Conservation (phyloP, 2,888 invertebrate genomes). For the Heliconius charithonia region DNA sequence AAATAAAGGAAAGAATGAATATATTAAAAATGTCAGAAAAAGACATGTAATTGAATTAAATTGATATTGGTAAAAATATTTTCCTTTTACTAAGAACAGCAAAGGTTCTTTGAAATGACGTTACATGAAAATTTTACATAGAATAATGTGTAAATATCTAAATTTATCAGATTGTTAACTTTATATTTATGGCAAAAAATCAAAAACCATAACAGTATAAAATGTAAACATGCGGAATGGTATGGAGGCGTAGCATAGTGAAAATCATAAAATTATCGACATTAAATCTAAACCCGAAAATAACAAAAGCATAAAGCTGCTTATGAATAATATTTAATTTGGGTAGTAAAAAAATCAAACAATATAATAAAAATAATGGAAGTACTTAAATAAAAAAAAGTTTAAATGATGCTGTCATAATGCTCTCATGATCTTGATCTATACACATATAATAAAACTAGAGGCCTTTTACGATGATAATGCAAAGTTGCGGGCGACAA, state of each 20-base stretch:
- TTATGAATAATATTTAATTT: background rate
- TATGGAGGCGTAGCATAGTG: background rate
- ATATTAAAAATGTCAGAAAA: background rate
- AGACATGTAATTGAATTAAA: no score
- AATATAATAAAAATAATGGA: background rate
- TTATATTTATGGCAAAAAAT: background rate
- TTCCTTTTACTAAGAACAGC: background rate
- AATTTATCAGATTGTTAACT: background rate
- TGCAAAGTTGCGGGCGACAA: background rate
- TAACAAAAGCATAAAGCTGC: background rate
- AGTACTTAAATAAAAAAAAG: background rate
- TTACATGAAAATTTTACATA: background rate
- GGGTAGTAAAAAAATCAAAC: background rate
- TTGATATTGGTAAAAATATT: background rate
- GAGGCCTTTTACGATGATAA: background rate
- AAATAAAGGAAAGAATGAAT: background rate
- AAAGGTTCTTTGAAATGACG: background rate
- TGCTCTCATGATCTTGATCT: no score
- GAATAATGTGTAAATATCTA: background rate
- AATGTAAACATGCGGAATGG: background rate
- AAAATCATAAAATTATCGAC: background rate
- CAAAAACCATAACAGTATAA: constrained; percentile 18
- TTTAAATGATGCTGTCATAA: background rate
- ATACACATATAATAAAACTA: background rate
- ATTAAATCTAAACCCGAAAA: background rate